Percentiles rank a stretch among this genome's conserved stretches.
These are phyloP conservation scores for Typhlomys cinereus DNA, from an alignment of 2,113 vertebrate genomes.

Conservation along the genomic window DNA sequence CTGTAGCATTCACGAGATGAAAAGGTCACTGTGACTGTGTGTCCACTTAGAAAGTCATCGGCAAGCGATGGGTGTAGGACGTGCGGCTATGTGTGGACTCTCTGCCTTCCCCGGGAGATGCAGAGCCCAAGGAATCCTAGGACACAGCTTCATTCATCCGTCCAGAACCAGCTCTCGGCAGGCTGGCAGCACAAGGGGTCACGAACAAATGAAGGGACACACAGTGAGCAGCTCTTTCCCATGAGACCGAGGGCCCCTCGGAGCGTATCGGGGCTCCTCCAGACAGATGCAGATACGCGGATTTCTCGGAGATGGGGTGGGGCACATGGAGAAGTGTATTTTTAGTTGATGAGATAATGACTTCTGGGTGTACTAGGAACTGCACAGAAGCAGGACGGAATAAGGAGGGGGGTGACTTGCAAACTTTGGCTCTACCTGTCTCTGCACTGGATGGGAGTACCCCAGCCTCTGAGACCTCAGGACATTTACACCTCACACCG, in stretches of 20 bases:
- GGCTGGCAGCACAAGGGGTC: not conserved
- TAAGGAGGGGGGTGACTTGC: constrained; percentile 59
- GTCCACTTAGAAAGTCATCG: not conserved
- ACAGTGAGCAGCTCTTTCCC: fast-evolving
- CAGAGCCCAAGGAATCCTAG: not conserved
- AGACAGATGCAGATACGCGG: not conserved
- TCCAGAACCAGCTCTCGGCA: not conserved
- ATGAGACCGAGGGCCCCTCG: not conserved
- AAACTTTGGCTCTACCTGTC: constrained; percentile 52
- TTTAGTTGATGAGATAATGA: constrained; percentile 31
- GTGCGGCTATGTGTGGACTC: not conserved
- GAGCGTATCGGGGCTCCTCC: not conserved
- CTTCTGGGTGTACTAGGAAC: not conserved
- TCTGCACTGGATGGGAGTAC: constrained; percentile 59
- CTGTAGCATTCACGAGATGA: not conserved
- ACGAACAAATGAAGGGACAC: not conserved
- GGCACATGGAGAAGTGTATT: not conserved
- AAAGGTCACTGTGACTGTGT: fast-evolving
- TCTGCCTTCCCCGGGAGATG: not conserved
- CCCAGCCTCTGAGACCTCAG: constrained; percentile 66
- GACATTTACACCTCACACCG: constrained; percentile 75
- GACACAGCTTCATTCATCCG: not conserved
- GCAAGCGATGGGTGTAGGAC: fast-evolving
- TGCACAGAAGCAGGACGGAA: not conserved
- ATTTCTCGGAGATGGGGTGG: not conserved